Evolutionary conservation across 2,888 invertebrate species (phyloP).

Genomic region (Psylliodes chrysocephalus): DNA sequence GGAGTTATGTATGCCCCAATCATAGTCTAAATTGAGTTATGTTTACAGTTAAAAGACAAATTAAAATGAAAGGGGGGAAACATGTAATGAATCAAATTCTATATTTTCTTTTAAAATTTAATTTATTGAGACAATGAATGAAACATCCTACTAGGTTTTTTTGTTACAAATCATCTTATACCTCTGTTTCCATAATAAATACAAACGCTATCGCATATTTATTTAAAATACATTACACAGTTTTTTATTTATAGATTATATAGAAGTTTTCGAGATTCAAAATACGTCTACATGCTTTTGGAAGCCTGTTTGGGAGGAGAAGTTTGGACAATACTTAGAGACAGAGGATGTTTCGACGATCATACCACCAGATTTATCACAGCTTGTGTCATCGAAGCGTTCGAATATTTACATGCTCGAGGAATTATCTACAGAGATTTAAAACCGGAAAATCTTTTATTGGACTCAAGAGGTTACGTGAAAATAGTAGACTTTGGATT

Average conservation of each 20-base stretch:
- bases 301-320: conserved; percentile 80
- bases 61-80: too few relatives aligned
- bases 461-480: conserved; percentile 72
- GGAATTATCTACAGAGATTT: conserved; percentile 73
- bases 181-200: too few relatives aligned
- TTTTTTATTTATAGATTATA: conserved; percentile 66
- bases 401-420: conserved; percentile 74
- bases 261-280: conserved; percentile 74
- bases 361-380: conserved; percentile 73
- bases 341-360: conserved; percentile 74
- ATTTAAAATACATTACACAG: too few relatives aligned
- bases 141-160: too few relatives aligned
- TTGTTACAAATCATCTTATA: too few relatives aligned
- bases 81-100: too few relatives aligned
- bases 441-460: conserved; percentile 77
- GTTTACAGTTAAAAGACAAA: too few relatives aligned
- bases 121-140: too few relatives aligned
- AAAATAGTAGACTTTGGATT: conserved; percentile 79
- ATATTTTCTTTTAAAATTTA: too few relatives aligned
- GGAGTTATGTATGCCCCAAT: too few relatives aligned
- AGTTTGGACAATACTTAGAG: conserved; percentile 77
- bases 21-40: too few relatives aligned
- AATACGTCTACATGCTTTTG: conserved; percentile 78
- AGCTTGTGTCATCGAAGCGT: conserved; percentile 76
- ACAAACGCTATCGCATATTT: too few relatives aligned